These are phyloP conservation scores for Pandion haliaetus DNA, from an alignment of 2,113 vertebrate species.

Conservation along the genomic window DNA sequence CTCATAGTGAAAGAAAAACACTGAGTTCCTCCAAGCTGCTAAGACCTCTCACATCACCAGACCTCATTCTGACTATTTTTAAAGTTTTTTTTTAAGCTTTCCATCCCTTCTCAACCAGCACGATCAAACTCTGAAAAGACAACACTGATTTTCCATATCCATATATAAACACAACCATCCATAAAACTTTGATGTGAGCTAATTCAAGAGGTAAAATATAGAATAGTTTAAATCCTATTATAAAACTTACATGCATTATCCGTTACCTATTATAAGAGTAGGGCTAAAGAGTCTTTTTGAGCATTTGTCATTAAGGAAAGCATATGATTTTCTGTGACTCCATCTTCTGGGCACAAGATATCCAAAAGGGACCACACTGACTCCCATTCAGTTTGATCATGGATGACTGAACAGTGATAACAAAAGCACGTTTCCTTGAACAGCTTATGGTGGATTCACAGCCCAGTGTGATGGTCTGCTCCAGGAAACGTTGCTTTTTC, in stretches of 20 bases:
- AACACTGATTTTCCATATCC: neutral
- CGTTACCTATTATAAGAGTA: neutral
- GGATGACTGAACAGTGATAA: neutral
- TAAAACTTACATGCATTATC: neutral
- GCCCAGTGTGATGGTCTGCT: neutral
- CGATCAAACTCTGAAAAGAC: neutral
- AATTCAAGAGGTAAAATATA: neutral
- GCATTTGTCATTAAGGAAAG: neutral
- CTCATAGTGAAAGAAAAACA: neutral
- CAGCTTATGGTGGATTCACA: neutral
- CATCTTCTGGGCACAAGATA: neutral
- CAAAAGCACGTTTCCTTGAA: neutral
- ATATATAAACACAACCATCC: neutral
- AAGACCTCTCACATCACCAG: neutral
- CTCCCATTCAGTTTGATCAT: neutral
- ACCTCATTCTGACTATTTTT: neutral
- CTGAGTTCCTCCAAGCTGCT: neutral
- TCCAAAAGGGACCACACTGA: neutral
- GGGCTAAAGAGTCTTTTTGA: neutral
- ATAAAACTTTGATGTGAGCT: neutral
- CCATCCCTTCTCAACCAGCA: neutral
- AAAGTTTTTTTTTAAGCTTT: neutral
- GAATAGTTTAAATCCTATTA: neutral
- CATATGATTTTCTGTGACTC: neutral
- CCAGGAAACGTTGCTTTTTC: neutral